These are phyloP conservation scores for Xestia ashworthii DNA, from an alignment of 2,888 invertebrate species.

Conservation along the genomic window DNA sequence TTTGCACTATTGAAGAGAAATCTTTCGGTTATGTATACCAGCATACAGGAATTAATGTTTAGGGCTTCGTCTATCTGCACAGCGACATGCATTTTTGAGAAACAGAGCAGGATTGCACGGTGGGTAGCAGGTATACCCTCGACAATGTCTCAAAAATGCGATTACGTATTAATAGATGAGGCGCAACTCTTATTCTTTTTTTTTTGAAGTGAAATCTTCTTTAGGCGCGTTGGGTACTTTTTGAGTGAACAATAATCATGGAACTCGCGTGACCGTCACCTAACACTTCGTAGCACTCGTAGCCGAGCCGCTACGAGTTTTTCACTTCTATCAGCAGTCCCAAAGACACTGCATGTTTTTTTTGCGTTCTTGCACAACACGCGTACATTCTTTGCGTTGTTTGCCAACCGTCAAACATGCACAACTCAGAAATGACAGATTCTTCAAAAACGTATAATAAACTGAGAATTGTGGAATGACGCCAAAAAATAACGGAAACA, in stretches of 20 bases:
- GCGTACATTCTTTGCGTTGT: no score
- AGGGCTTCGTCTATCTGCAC: neutral
- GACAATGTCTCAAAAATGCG: neutral
- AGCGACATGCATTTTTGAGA: neutral
- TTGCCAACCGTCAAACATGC: conserved; percentile 5
- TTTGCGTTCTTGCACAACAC: no score
- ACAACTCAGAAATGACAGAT: conserved; percentile 24
- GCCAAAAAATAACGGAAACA: conserved; percentile 62
- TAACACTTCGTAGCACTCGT: no score
- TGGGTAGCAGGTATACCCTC: neutral
- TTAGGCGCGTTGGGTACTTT: no score
- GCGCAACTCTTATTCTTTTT: neutral
- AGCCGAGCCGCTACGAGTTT: no score
- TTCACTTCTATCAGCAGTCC: no score
- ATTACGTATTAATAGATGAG: neutral
- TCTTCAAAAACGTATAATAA: conserved; percentile 56
- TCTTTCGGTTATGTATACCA: neutral
- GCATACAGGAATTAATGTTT: neutral
- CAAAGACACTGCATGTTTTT: no score
- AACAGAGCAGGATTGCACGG: neutral
- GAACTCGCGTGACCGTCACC: no score
- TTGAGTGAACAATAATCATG: no score
- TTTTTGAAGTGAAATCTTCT: no score
- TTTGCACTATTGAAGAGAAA: neutral
- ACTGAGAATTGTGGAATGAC: conserved; percentile 51